phyloP scores from a whole-genome alignment of 2,113 vertebrate genomes.

The Antigone vipio region DNA sequence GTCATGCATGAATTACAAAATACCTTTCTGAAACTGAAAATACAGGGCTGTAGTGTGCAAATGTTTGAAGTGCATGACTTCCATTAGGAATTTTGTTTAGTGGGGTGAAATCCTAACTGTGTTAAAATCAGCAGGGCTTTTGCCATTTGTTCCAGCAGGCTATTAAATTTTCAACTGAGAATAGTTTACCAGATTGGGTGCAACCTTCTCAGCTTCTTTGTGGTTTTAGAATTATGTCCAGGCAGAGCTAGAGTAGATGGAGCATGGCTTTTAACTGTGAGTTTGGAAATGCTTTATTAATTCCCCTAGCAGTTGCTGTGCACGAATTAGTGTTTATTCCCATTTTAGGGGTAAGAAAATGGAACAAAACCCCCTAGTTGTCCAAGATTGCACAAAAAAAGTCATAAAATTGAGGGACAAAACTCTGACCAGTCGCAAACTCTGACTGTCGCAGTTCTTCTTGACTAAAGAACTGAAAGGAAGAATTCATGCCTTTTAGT shows the following conservation, averaged over 20 bases:
- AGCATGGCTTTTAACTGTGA: not conserved
- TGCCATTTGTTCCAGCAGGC: slow-evolving; percentile 35
- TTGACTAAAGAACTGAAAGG: not conserved
- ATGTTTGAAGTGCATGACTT: slow-evolving; percentile 20
- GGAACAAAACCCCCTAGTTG: not conserved
- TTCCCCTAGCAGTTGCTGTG: not conserved
- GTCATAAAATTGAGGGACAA: not conserved
- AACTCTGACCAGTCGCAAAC: not conserved
- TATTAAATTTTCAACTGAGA: not conserved
- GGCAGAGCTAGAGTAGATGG: not conserved
- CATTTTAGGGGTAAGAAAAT: not conserved
- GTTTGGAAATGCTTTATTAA: not conserved
- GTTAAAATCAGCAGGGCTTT: slow-evolving; percentile 39
- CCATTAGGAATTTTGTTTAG: not conserved
- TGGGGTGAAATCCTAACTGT: slow-evolving; percentile 33
- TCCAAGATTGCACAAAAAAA: not conserved
- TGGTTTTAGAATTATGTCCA: slow-evolving; percentile 3
- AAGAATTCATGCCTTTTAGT: not conserved
- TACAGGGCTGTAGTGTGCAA: not conserved
- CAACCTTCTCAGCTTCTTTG: not conserved
- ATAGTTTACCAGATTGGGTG: not conserved
- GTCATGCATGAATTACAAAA: not conserved
- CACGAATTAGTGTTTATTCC: not conserved
- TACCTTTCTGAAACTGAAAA: slow-evolving; percentile 20
- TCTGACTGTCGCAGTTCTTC: not conserved